Percentiles rank a stretch among this genome's conserved stretches.
Conservation (phyloP, 2,113 vertebrate species). For the Tychaedon coryphoeus region DNA sequence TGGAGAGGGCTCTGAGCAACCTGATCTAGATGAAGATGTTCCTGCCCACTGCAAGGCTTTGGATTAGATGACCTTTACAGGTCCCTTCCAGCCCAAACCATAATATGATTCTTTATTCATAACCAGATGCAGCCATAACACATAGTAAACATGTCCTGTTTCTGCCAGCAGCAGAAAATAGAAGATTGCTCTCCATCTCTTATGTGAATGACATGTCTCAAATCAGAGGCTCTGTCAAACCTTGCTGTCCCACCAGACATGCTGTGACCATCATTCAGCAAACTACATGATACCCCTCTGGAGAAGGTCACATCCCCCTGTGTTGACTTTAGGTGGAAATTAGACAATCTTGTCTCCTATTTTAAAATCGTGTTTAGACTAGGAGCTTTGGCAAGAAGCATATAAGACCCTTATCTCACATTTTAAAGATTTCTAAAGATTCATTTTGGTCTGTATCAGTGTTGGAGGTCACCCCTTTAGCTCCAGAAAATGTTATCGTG, state of each 20-base stretch:
- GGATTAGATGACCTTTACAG: neutral
- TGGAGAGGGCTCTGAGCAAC: neutral
- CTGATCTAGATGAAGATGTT: neutral
- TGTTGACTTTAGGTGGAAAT: neutral
- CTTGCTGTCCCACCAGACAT: neutral
- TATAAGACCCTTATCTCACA: neutral
- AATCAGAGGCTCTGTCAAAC: neutral
- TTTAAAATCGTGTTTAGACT: neutral
- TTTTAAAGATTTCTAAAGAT: neutral
- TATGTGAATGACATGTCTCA: neutral
- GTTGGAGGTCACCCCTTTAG: rapidly evolving
- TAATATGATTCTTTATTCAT: neutral
- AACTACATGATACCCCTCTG: rapidly evolving
- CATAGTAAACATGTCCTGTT: neutral
- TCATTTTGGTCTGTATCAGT: neutral
- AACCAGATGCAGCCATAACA: neutral
- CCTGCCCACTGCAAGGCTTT: neutral
- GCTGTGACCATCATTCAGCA: neutral
- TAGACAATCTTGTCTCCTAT: neutral
- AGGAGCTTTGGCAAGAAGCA: neutral
- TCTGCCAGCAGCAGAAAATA: neutral
- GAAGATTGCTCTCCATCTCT: neutral
- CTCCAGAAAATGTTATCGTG: neutral
- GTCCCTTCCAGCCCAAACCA: neutral
- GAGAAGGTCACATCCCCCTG: neutral